Evolutionary conservation across 2,888 invertebrate species (phyloP).

Genomic region (Hipparchia semele): DNA sequence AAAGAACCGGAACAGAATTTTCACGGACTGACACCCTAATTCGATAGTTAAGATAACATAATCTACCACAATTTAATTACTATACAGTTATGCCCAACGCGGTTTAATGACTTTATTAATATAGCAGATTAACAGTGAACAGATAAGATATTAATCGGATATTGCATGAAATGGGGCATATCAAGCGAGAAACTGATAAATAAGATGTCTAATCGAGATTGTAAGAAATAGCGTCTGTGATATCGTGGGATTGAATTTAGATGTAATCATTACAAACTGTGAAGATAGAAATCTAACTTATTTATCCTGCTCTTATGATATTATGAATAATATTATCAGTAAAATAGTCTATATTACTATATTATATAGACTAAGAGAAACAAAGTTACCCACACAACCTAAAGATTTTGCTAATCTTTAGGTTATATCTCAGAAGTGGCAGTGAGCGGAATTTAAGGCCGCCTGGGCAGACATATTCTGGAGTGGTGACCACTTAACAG

Average conservation of each 20-base stretch:
- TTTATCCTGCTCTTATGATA: conserved; percentile 1
- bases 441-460: too few species aligned
- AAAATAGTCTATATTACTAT: too few species aligned
- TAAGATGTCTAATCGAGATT: conserved; percentile 26
- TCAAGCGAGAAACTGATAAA: conserved; percentile 17
- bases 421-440: too few species aligned
- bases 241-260: conserved; percentile 22
- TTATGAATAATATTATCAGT: background rate
- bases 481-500: too few species aligned
- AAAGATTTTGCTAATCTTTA: too few species aligned
- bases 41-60: background rate
- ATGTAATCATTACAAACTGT: conserved; percentile 1
- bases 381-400: too few species aligned
- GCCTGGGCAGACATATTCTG: too few species aligned
- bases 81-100: conserved; percentile 2
- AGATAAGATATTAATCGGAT: conserved; percentile 34
- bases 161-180: conserved; percentile 19
- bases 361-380: too few species aligned
- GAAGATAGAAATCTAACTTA: conserved; percentile 5
- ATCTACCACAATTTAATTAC: conserved; percentile 11
- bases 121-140: conserved; percentile 31
- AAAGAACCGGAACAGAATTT: conserved; percentile 3
- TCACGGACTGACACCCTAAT: background rate
- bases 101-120: conserved; percentile 34
- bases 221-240: conserved; percentile 4